Conservation (phyloP, 2,888 invertebrate genomes). For the Myopa tessellatipennis region DNA sequence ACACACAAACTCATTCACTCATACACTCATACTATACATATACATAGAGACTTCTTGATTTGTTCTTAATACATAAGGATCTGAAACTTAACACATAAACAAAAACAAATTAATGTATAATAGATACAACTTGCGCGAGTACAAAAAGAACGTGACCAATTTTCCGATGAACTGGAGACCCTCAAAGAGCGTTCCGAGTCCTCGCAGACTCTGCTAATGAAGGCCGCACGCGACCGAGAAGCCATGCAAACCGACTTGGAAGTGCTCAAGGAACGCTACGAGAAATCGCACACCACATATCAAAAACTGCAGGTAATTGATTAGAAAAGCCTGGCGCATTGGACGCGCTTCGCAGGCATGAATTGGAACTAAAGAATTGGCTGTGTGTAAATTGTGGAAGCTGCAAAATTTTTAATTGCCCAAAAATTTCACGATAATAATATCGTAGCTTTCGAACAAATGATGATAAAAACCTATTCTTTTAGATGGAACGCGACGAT, state of each 20-base stretch:
- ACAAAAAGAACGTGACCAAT: conserved; percentile 88
- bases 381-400: conserved; percentile 45
- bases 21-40: conserved; percentile 36
- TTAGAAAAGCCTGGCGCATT: neutral
- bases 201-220: conserved; percentile 82
- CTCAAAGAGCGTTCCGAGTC: conserved; percentile 85
- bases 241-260: conserved; percentile 87
- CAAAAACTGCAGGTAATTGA: conserved; percentile 82
- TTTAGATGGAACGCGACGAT: conserved; percentile 86
- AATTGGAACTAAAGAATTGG: conserved; percentile 53
- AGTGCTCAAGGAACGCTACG: conserved; percentile 87
- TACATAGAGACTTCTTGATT: conserved; percentile 29
- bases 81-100: conserved; percentile 47
- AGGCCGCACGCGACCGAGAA: conserved; percentile 87
- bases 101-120: conserved; percentile 53
- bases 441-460: conserved; percentile 57
- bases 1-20: neutral
- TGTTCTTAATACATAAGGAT: conserved; percentile 44
- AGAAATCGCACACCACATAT: conserved; percentile 85
- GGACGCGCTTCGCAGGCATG: conserved; percentile 42
- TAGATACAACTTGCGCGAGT: conserved; percentile 82
- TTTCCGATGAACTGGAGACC: conserved; percentile 83
- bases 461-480: conserved; percentile 28
- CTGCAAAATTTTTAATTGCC: too few relatives aligned
- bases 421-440: too few relatives aligned